Evolutionary conservation across 2,888 invertebrate genomes (phyloP), one percentile per base, ranked within the genome.

Genomic region (Ophion slaviceki): DNA sequence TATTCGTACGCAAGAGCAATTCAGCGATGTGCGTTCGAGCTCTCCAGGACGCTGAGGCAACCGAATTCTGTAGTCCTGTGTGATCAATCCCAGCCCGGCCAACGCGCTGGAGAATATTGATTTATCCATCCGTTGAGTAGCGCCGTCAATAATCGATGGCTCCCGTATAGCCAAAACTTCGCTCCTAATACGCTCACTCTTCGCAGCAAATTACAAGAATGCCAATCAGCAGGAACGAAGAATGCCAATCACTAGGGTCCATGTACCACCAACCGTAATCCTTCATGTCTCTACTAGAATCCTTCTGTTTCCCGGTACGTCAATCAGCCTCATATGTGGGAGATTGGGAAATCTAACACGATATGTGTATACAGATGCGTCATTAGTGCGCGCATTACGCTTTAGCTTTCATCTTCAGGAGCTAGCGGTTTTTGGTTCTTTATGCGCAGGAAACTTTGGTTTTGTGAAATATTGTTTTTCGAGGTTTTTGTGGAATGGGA

Each of bases 71-170:
- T 45, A 68, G 20, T 68, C 10, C 47, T 28, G 68, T 40, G 28
- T 61, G 78, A 36, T 68, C 68, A 61, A 57, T 68, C 78, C 28
- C 76, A 17, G 40, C 59, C 59, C 28, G 68, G 77, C 40, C 32
- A 78, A 45, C 77, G 61, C 61, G 59, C 68, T 24, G 28, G 68
- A 61, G 78, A 68, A 68, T 78, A 70, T 78, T 68, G 68, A 78
- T 40, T 67, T 78, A 78, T 70, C 53, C 61, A 61, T 40, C 24
- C 36, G n/a, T 24, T 17, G 61, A 32, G 76, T 66, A 75, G 28
- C 76, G 28, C 36, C 57, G 20, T 59, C 68, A 78, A 68, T 61
- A 68, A 40, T 28, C 67, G 17, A 68, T 68, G 47, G 45, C 59
- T n/a, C 45, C 59, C 45, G 24, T 32, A 45, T 6, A 68, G n/a